Evolutionary conservation across 2,888 invertebrate genomes (phyloP).

Genomic region (Phragmatobia fuliginosa): DNA sequence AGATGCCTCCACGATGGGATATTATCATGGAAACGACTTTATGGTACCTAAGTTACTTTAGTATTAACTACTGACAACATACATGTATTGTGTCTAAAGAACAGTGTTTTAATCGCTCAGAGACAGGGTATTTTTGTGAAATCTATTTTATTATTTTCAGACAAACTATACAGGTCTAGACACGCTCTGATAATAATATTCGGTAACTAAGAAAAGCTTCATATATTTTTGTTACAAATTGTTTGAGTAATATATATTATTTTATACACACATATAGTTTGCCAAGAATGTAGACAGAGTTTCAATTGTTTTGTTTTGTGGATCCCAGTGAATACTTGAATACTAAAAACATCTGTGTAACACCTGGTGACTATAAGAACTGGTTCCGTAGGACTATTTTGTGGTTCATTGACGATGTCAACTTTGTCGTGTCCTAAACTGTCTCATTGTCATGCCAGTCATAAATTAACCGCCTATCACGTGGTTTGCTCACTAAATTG

Average conservation of each 20-base stretch:
- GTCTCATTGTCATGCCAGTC: conserved; percentile 71
- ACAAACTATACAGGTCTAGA: conserved; percentile 3
- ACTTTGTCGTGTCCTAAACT: conserved; percentile 55
- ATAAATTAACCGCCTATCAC: conserved; percentile 72
- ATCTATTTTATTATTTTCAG: neutral
- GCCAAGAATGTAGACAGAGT: conserved; percentile 31
- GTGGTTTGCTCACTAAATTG: conserved; percentile 51
- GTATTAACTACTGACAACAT: conserved; percentile 21
- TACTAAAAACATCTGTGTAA: conserved; percentile 50
- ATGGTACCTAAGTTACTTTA: conserved; percentile 48
- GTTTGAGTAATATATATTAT: conserved; percentile 24
- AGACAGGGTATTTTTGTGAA: neutral
- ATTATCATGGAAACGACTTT: conserved; percentile 60
- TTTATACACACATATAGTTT: conserved; percentile 21
- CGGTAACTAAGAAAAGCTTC: conserved; percentile 2
- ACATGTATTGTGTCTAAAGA: conserved; percentile 21
- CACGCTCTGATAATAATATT: neutral
- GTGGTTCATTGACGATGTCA: conserved; percentile 58
- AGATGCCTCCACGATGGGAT: conserved; percentile 47
- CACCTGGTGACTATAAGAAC: conserved; percentile 53
- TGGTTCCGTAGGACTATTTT: conserved; percentile 62
- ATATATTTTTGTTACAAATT: conserved; percentile 1
- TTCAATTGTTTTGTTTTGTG: neutral
- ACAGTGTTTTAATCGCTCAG: conserved; percentile 14
- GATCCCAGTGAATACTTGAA: neutral